phyloP scores from a whole-genome alignment of 2,888 invertebrate genomes.

The Baronia brevicornis region DNA sequence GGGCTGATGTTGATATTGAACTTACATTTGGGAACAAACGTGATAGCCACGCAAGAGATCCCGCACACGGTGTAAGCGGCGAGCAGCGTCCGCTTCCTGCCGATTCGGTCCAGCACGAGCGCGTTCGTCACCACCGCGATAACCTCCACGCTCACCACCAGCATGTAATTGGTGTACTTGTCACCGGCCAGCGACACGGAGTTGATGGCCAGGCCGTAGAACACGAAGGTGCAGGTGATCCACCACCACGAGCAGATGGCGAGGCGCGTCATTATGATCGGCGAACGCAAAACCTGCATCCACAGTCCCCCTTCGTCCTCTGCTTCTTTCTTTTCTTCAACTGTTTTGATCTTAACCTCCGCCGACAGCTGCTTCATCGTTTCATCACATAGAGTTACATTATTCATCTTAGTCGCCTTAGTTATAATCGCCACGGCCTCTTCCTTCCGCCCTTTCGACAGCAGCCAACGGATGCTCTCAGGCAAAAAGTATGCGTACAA shows the following conservation, averaged over 20 bases:
- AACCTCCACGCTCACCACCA: constrained; percentile 81
- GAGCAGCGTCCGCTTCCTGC: constrained; percentile 77
- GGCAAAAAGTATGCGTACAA: constrained; percentile 82
- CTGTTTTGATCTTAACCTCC: constrained; percentile 44
- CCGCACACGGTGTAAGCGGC: constrained; percentile 76
- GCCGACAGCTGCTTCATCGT: constrained; percentile 47
- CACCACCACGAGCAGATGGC: constrained; percentile 78
- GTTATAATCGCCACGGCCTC: constrained; percentile 79
- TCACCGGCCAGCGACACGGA: constrained; percentile 84
- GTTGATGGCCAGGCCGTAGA: constrained; percentile 87
- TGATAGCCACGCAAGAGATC: constrained; percentile 64
- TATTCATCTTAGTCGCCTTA: constrained; percentile 79
- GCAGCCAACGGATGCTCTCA: constrained; percentile 86
- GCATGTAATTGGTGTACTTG: constrained; percentile 85
- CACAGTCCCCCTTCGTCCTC: constrained; percentile 37
- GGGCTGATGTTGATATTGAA: too few relatives aligned
- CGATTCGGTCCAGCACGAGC: constrained; percentile 77
- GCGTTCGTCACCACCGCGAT: constrained; percentile 81
- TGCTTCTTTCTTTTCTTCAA: constrained; percentile 35
- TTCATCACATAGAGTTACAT: constrained; percentile 62
- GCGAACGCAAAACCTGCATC: constrained; percentile 53
- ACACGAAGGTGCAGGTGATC: constrained; percentile 87
- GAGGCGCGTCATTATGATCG: constrained; percentile 55
- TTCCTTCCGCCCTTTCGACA: constrained; percentile 79
- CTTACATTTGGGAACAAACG: constrained; percentile 68